Evolutionary conservation across 30 jellyfish, hydroid and myxozoan species (phyloP).

Genomic region (Hydra vulgaris): DNA sequence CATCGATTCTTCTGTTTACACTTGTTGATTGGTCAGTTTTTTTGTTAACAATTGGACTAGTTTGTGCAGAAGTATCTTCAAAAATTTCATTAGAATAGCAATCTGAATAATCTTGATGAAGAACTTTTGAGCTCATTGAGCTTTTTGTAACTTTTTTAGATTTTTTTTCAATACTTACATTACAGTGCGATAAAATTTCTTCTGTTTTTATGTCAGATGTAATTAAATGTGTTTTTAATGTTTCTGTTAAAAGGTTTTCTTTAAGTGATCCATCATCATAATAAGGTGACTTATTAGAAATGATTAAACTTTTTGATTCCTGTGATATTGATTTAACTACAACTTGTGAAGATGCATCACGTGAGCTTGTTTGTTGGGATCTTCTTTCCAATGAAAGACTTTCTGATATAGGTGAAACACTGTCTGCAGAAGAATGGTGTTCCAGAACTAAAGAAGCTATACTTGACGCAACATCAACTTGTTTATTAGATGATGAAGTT

Average conservation of each 20-base stretch:
- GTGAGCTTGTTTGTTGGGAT: background rate
- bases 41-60: background rate
- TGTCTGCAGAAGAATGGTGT: background rate
- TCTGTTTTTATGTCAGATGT: background rate
- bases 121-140: background rate
- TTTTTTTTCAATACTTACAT: background rate
- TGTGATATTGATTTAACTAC: background rate
- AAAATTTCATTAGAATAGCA: constrained; percentile 14
- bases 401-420: background rate
- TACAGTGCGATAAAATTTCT: background rate
- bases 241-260: background rate
- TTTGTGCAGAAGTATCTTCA: background rate
- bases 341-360: background rate
- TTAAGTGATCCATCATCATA: background rate
- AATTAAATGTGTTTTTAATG: background rate
- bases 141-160: background rate
- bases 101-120: background rate
- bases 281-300: background rate
- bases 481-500: background rate
- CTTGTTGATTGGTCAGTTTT: background rate
- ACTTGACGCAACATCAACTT: background rate
- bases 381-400: background rate
- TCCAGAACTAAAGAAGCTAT: background rate
- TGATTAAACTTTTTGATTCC: background rate
- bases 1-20: background rate